Conservation (phyloP, 2,888 invertebrate species). For the Plagodis pulveraria region DNA sequence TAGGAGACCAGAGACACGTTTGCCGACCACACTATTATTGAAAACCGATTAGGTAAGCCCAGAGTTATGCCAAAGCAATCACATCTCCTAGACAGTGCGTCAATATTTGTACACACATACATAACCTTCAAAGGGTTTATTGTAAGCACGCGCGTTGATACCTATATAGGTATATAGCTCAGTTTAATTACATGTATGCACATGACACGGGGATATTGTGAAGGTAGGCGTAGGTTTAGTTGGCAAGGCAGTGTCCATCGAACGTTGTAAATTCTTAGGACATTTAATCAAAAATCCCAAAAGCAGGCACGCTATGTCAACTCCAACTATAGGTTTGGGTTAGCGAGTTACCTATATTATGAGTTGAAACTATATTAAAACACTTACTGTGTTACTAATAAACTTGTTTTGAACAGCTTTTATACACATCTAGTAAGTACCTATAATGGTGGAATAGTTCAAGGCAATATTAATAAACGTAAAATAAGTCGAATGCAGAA, state of each 20-base stretch:
- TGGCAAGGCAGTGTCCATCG: neutral
- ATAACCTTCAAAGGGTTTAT: constrained; percentile 41
- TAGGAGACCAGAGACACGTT: constrained; percentile 27
- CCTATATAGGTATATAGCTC: constrained; percentile 18
- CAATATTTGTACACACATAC: constrained; percentile 49
- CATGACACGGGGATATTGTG: constrained; percentile 12
- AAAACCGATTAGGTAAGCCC: constrained; percentile 36
- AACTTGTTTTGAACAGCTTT: too few relatives aligned
- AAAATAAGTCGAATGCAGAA: too few relatives aligned
- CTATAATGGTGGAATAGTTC: too few relatives aligned
- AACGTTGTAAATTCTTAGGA: too few relatives aligned
- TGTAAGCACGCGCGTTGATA: constrained; percentile 43
- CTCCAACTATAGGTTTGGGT: too few relatives aligned
- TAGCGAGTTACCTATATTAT: too few relatives aligned
- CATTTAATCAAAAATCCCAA: too few relatives aligned
- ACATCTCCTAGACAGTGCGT: constrained; percentile 42
- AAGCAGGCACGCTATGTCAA: too few relatives aligned
- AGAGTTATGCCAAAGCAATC: constrained; percentile 45
- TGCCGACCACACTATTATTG: constrained; percentile 32
- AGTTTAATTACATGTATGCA: constrained; percentile 42
- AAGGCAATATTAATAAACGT: too few relatives aligned
- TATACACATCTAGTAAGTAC: too few relatives aligned
- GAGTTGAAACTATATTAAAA: too few relatives aligned
- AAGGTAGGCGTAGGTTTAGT: neutral
- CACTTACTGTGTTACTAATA: too few relatives aligned